Conservation (phyloP, 2,113 vertebrate species). For the Neodontobutis hainanensis region DNA sequence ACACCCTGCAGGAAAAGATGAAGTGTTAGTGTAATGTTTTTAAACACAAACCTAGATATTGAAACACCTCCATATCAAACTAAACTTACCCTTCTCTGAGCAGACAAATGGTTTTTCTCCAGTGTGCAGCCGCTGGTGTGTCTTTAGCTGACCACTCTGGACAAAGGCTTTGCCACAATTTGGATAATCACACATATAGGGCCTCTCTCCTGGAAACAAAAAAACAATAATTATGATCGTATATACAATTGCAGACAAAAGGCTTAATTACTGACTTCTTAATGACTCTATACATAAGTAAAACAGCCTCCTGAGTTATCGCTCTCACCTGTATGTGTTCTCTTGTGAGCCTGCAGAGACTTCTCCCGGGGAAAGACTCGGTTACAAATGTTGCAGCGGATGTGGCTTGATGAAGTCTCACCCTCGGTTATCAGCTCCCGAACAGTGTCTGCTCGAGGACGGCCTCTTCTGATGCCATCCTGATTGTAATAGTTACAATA, state of each 20-base stretch:
- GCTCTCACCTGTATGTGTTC: constrained; percentile 93
- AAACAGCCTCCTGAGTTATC: not conserved
- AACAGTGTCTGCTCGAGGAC: constrained; percentile 93
- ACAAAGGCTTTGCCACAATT: constrained; percentile 98
- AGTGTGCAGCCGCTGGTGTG: constrained; percentile 96
- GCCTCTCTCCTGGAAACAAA: constrained; percentile 86
- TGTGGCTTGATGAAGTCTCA: constrained; percentile 94
- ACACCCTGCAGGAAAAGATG: constrained; percentile 80
- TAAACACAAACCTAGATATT: too few species aligned
- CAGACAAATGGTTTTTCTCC: constrained; percentile 98
- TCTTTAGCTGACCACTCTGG: constrained; percentile 98
- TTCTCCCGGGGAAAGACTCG: constrained; percentile 96
- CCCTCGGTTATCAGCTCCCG: constrained; percentile 94
- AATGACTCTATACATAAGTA: not conserved
- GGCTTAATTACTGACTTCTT: not conserved
- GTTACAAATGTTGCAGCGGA: constrained; percentile 96
- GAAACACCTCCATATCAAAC: not conserved
- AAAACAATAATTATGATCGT: not conserved
- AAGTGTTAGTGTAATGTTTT: not conserved
- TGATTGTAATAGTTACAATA: constrained; percentile 51
- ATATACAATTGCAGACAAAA: not conserved
- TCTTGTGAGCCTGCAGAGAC: constrained; percentile 95
- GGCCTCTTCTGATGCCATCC: constrained; percentile 91
- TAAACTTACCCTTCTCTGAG: constrained; percentile 88
- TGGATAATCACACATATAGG: constrained; percentile 96